Evolutionary conservation across 2,113 vertebrate species (phyloP).

Genomic region (Loxodonta africana): DNA sequence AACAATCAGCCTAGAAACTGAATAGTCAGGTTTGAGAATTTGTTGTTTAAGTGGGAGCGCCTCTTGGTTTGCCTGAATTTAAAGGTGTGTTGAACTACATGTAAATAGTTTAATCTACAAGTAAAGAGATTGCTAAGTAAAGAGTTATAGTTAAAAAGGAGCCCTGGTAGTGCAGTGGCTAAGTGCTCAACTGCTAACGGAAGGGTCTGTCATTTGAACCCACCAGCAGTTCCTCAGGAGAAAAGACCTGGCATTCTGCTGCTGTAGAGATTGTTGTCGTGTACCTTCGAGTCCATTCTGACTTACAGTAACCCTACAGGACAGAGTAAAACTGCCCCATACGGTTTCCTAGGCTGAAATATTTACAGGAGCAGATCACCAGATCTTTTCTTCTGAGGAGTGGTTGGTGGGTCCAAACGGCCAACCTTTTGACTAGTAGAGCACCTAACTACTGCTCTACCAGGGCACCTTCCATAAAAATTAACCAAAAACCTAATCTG

Average conservation of each 20-base stretch:
- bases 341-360: background rate
- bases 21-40: conserved; percentile 2
- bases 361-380: background rate
- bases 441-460: background rate
- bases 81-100: background rate
- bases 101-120: background rate
- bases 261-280: no score
- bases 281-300: background rate
- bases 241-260: no score
- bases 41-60: conserved; percentile 11
- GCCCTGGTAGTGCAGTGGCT: no score
- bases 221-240: no score
- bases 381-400: background rate
- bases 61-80: background rate
- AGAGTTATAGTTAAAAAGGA: no score
- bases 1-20: background rate
- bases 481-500: background rate
- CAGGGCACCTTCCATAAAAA: background rate
- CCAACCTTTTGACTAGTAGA: background rate
- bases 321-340: background rate
- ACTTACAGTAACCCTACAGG: background rate
- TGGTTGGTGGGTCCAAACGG: background rate
- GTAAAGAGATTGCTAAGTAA: background rate
- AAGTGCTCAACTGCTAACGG: no score
- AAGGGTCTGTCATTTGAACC: no score